Evolutionary conservation across 2,888 invertebrate genomes (phyloP).

Genomic region (Ischnura elegans): DNA sequence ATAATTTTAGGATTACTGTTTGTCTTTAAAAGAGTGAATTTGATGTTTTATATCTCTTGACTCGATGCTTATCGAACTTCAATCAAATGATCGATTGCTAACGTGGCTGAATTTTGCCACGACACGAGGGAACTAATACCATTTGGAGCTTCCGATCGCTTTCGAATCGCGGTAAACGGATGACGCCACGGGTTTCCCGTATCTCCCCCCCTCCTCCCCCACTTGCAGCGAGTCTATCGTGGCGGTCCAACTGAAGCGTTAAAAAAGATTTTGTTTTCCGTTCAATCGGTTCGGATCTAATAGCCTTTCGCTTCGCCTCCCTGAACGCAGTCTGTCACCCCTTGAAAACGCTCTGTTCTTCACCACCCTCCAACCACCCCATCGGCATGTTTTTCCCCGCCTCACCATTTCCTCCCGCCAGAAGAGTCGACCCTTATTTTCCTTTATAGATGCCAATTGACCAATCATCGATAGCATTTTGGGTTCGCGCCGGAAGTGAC

Average conservation of each 20-base stretch:
- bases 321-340: conserved; percentile 29
- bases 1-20: too few species aligned
- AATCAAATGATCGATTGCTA: too few species aligned
- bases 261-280: conserved; percentile 47
- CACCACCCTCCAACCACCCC: neutral
- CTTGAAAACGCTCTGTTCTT: neutral
- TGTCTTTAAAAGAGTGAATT: too few species aligned
- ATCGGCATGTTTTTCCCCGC: conserved; percentile 26
- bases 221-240: neutral
- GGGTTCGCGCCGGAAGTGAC: conserved; percentile 46
- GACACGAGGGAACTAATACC: neutral
- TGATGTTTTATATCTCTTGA: too few species aligned
- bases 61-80: too few species aligned
- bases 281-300: conserved; percentile 47
- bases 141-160: neutral
- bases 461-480: conserved; percentile 42
- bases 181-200: neutral
- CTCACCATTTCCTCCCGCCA: neutral
- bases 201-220: neutral
- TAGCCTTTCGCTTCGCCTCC: neutral
- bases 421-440: conserved; percentile 24
- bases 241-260: conserved; percentile 49
- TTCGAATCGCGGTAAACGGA: neutral
- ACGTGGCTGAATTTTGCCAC: too few species aligned
- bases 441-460: conserved; percentile 37